Percentiles rank a stretch among this genome's conserved stretches.
Conservation (phyloP, 2,113 vertebrate genomes). For the Psittacula cyanocephala region DNA sequence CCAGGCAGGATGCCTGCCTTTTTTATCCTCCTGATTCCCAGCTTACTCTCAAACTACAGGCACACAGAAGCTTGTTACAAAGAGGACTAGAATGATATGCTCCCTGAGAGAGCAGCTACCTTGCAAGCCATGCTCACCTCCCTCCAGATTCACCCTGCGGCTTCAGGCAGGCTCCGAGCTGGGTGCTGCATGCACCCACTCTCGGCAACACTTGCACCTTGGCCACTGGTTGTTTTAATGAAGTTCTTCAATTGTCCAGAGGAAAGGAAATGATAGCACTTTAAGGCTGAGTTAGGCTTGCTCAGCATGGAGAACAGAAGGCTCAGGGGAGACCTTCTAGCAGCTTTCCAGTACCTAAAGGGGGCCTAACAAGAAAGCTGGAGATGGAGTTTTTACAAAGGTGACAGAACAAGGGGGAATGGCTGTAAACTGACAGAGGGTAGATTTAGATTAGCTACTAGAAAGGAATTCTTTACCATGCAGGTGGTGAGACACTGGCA, state of each 20-base stretch:
- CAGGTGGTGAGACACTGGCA: too few species aligned
- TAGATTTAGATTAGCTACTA: not conserved
- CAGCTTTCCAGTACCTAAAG: not conserved
- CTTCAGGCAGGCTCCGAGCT: fast-evolving
- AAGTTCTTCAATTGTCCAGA: not conserved
- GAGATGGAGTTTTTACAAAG: not conserved
- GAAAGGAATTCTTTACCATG: too few species aligned
- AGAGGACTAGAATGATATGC: not conserved
- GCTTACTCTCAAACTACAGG: not conserved
- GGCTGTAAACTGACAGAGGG: not conserved
- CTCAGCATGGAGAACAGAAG: not conserved
- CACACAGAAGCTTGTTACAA: not conserved
- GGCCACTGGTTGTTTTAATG: not conserved
- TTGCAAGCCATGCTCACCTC: not conserved
- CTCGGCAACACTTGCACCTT: not conserved
- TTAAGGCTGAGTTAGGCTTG: not conserved
- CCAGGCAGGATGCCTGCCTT: fast-evolving
- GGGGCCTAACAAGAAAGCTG: not conserved
- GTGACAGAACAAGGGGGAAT: not conserved
- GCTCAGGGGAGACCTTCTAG: not conserved
- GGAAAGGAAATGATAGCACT: not conserved
- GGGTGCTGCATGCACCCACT: fast-evolving
- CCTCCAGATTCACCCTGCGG: fast-evolving
- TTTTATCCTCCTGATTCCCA: not conserved
- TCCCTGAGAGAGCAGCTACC: too few species aligned